phyloP scores from a whole-genome alignment of 2,113 vertebrate genomes.

The Orientallactaga bullata region DNA sequence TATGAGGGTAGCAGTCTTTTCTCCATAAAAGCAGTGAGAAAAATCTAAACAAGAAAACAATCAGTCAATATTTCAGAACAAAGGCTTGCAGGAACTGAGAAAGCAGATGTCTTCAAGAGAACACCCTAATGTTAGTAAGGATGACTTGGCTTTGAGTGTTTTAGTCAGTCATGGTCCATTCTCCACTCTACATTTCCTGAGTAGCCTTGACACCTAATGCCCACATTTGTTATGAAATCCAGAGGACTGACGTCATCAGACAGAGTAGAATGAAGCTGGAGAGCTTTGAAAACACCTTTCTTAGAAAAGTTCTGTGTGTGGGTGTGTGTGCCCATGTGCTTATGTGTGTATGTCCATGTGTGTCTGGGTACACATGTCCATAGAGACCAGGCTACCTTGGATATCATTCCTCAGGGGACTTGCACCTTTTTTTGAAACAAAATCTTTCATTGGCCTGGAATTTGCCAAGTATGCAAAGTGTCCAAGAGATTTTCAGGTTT shows the following conservation, averaged over 20 bases:
- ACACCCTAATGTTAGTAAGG: background rate
- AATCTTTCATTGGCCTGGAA: no score
- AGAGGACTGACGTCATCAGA: background rate
- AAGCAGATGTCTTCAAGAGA: background rate
- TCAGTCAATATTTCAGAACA: background rate
- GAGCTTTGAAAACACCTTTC: background rate
- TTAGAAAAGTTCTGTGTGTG: background rate
- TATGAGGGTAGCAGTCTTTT: background rate
- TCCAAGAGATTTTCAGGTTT: no score
- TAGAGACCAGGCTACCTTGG: no score
- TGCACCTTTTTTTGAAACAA: no score
- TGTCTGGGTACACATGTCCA: no score
- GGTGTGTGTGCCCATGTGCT: no score
- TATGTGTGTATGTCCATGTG: no score
- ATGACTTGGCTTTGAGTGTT: background rate
- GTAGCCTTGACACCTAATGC: background rate
- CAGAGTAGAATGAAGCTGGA: no score
- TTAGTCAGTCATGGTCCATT: background rate
- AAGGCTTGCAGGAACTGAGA: background rate
- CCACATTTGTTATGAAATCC: background rate
- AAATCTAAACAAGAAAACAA: background rate
- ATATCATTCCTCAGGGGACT: no score
- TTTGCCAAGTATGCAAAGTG: no score
- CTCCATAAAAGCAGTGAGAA: background rate
- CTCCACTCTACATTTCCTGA: background rate